These are phyloP conservation scores for human (Homo sapiens) DNA, from an alignment of 2,113 vertebrate species.

Conservation along the genomic window DNA sequence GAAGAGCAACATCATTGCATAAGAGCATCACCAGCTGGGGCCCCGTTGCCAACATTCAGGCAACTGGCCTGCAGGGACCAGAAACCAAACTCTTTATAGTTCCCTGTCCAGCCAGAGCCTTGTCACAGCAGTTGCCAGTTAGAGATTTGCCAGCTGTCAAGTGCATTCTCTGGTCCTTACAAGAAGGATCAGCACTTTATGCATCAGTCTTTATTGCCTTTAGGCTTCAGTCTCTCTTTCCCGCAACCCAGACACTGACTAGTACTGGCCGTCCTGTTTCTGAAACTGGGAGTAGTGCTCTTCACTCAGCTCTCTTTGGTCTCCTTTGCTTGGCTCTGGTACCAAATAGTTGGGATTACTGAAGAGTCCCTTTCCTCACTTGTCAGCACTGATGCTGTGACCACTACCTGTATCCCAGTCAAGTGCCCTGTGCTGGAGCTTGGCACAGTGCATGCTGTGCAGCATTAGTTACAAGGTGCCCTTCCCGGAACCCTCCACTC, in stretches of 20 bases:
- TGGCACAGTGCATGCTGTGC: not conserved
- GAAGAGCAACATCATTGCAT: too few relatives aligned
- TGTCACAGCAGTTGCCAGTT: not conserved
- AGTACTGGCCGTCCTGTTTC: not conserved
- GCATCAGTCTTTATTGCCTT: not conserved
- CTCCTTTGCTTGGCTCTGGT: slow-evolving; percentile 30
- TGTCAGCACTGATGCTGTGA: not conserved
- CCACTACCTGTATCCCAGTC: not conserved
- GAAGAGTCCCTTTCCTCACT: not conserved
- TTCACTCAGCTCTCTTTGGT: not conserved
- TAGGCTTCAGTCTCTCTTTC: not conserved
- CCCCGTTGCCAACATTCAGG: too few relatives aligned
- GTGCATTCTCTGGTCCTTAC: not conserved
- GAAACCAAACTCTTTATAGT: too few relatives aligned
- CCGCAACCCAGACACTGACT: not conserved
- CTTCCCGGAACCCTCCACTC: slow-evolving; percentile 69
- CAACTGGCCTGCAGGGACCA: too few relatives aligned
- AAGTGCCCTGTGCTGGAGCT: slow-evolving; percentile 52
- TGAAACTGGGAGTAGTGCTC: not conserved
- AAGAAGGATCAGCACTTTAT: not conserved
- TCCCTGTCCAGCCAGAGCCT: not conserved
- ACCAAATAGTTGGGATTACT: slow-evolving; percentile 59
- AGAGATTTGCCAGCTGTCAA: not conserved
- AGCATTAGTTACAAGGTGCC: slow-evolving; percentile 68
- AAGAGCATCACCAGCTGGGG: too few relatives aligned